A percentile compares a stretch with the other conserved stretches of the same genome.
Evolutionary conservation across 2,888 invertebrate species (phyloP).

Genomic region (Tetramorium bicarinatum): DNA sequence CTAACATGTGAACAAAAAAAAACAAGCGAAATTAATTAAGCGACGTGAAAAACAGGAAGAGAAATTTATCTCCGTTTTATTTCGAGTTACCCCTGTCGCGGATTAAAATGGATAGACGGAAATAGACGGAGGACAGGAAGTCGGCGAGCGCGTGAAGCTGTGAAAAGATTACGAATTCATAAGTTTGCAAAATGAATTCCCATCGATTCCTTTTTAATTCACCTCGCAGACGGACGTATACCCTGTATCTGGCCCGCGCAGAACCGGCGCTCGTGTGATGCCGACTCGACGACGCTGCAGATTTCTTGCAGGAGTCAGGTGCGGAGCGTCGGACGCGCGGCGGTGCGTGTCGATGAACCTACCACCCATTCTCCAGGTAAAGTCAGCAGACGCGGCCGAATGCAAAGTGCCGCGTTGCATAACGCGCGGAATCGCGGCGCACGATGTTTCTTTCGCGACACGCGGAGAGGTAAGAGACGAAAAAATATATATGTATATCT

Average conservation of each 20-base stretch:
- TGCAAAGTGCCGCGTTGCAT: conserved; percentile 79
- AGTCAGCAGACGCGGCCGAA: conserved; percentile 72
- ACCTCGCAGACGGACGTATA: background rate
- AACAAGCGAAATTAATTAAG: background rate
- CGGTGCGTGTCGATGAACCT: conserved; percentile 79
- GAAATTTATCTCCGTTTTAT: background rate
- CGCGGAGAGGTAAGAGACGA: background rate
- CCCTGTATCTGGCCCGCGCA: background rate
- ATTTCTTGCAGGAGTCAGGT: conserved; percentile 75
- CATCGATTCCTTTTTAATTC: conserved; percentile 20
- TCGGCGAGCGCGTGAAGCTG: background rate
- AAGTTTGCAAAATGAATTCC: conserved; percentile 7
- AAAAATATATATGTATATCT: background rate
- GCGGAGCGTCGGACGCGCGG: conserved; percentile 56
- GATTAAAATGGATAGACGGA: background rate
- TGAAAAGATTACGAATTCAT: background rate
- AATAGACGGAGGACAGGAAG: background rate
- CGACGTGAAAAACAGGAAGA: background rate
- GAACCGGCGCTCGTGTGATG: conserved; percentile 27
- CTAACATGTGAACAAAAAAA: background rate
- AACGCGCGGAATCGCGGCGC: conserved; percentile 67
- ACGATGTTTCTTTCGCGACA: conserved; percentile 12
- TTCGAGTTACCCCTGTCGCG: background rate
- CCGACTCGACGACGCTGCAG: conserved; percentile 69
- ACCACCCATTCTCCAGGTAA: conserved; percentile 71